These are phyloP conservation scores for Bovichtus diacanthus DNA, from an alignment of 2,797 vertebrate species.

Conservation along the genomic window DNA sequence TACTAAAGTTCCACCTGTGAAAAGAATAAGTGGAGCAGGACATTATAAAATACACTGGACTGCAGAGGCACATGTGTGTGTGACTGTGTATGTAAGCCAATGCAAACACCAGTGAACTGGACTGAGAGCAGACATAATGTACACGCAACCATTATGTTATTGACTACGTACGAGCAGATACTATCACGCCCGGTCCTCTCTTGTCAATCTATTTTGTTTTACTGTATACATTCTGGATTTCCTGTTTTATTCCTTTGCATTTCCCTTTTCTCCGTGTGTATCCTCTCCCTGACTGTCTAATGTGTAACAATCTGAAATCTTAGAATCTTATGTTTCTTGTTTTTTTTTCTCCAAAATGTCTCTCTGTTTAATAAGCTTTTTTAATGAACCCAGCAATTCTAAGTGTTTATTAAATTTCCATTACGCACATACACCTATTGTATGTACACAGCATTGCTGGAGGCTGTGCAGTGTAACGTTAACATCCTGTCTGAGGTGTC, in stretches of 20 bases:
- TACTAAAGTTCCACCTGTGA: constrained; percentile 3
- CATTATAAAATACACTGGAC: constrained; percentile 3
- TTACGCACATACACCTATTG: constrained; percentile 5
- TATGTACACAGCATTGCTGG: constrained; percentile 38
- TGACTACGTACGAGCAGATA: constrained; percentile 39
- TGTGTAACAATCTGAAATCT: not conserved
- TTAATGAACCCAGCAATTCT: not conserved
- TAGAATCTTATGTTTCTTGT: not conserved
- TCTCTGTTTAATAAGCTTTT: not conserved
- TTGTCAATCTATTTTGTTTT: not conserved
- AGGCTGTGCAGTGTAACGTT: not conserved
- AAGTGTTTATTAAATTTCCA: constrained; percentile 34
- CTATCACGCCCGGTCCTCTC: not conserved
- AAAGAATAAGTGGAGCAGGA: constrained; percentile 1
- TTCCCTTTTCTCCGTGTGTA: not conserved
- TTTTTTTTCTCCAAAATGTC: not conserved
- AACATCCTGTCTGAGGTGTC: constrained; percentile 60
- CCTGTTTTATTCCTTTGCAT: not conserved
- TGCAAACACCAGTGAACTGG: constrained; percentile 15
- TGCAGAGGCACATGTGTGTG: not conserved
- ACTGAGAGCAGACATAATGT: constrained; percentile 35
- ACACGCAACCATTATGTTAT: constrained; percentile 38
- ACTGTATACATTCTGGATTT: not conserved
- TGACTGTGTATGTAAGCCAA: constrained; percentile 7
- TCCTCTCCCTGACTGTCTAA: not conserved